These are phyloP conservation scores for Archocentrus centrarchus DNA, from an alignment of 2,113 vertebrate species.

Conservation along the genomic window DNA sequence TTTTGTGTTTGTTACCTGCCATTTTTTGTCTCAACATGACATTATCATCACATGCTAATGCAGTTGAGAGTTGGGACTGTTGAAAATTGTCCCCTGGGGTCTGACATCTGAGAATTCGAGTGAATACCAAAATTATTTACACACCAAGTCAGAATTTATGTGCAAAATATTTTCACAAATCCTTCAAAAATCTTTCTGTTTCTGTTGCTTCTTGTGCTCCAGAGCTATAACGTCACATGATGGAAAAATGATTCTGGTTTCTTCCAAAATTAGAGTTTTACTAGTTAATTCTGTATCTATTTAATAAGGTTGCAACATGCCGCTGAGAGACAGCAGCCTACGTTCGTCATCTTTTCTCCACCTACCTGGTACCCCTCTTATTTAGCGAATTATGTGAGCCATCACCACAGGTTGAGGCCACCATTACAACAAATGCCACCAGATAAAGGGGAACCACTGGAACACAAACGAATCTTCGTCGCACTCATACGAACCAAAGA, in stretches of 20 bases:
- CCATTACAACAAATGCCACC: constrained; percentile 26
- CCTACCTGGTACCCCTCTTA: constrained; percentile 27
- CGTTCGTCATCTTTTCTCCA: constrained; percentile 2
- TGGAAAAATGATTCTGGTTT: not conserved
- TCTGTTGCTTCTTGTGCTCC: not conserved
- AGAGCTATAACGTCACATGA: not conserved
- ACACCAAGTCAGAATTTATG: constrained; percentile 9
- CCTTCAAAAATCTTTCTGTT: not conserved
- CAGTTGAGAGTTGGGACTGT: not conserved
- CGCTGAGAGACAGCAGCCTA: not conserved
- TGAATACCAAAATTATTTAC: not conserved
- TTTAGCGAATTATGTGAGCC: constrained; percentile 13
- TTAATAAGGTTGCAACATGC: not conserved
- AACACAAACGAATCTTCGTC: constrained; percentile 22
- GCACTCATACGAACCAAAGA: constrained; percentile 14
- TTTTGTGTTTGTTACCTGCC: not conserved
- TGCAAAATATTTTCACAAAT: constrained; percentile 1
- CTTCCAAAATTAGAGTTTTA: constrained; percentile 2
- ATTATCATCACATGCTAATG: constrained; percentile 11
- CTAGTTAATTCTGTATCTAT: not conserved
- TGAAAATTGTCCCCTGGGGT: not conserved
- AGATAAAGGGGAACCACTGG: constrained; percentile 12
- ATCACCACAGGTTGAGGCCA: constrained; percentile 30
- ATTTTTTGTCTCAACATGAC: not conserved
- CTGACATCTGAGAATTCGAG: not conserved